These are phyloP conservation scores for Forbesichthys papilliferus DNA, from an alignment of 2,113 vertebrate genomes.

Conservation along the genomic window DNA sequence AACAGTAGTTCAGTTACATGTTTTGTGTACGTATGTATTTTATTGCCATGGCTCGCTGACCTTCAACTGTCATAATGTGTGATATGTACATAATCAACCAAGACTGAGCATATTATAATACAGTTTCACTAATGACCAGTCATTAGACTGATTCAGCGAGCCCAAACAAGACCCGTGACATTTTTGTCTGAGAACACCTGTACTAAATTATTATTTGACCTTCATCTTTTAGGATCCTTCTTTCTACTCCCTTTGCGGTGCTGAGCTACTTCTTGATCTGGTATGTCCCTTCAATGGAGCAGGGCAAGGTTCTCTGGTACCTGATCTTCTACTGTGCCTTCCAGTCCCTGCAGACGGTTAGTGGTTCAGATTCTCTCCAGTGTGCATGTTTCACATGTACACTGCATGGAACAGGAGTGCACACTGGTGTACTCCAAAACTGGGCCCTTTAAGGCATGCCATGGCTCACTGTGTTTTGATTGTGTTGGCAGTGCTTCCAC, in stretches of 20 bases:
- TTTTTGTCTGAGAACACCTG: neutral
- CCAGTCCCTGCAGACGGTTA: constrained; percentile 92
- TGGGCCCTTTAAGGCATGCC: rapidly evolving
- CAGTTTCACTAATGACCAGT: no score
- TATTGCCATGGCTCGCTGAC: no score
- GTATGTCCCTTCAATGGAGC: constrained; percentile 87
- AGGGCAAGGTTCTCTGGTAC: constrained; percentile 86
- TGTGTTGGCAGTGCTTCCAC: constrained; percentile 87
- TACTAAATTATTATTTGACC: neutral
- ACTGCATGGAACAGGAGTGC: no score
- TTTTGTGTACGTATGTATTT: no score
- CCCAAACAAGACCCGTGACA: no score
- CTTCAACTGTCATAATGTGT: no score
- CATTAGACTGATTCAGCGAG: no score
- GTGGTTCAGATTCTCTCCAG: constrained; percentile 35
- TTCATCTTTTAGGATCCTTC: constrained; percentile 81
- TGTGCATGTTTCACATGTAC: no score
- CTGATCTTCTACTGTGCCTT: constrained; percentile 94
- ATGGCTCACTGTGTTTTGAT: constrained; percentile 2
- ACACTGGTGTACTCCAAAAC: neutral
- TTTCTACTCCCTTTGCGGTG: constrained; percentile 89
- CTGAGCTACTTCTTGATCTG: constrained; percentile 89
- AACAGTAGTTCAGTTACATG: no score
- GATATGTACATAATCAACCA: no score
- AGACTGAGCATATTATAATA: no score